Percentiles rank a stretch among this genome's conserved stretches.
phyloP scores from a whole-genome alignment of 2,113 vertebrate genomes.

The Caranx ignobilis region DNA sequence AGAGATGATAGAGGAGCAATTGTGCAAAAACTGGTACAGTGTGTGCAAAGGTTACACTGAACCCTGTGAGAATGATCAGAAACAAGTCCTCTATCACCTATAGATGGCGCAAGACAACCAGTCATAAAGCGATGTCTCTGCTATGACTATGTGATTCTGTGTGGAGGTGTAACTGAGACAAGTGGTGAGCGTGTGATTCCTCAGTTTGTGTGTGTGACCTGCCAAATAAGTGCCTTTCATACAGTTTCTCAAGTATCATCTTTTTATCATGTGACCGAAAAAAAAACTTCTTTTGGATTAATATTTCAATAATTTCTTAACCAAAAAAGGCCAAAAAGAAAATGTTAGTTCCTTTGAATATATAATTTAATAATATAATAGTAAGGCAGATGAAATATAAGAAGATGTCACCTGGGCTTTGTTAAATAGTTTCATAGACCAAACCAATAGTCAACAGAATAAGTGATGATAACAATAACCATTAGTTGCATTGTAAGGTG shows the following conservation, averaged over 20 bases:
- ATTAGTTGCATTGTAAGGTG: not conserved
- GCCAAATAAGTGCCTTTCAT: constrained; percentile 1
- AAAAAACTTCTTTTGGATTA: not conserved
- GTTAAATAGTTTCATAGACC: not conserved
- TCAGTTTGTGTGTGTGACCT: not conserved
- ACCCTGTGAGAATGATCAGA: not conserved
- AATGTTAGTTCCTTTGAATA: not conserved
- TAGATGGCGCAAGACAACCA: constrained; percentile 76
- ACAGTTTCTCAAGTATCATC: constrained; percentile 7
- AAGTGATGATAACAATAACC: not conserved
- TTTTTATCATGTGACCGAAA: not conserved
- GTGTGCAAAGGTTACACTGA: not conserved
- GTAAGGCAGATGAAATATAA: not conserved
- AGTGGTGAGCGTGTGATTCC: not conserved
- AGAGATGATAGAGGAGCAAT: not conserved
- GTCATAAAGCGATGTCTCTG: not conserved
- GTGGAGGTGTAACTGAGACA: not conserved
- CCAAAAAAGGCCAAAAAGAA: not conserved
- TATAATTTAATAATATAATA: not conserved
- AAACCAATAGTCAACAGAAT: not conserved
- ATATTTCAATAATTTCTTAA: not conserved
- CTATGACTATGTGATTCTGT: not conserved
- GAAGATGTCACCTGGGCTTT: not conserved
- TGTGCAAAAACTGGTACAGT: not conserved
- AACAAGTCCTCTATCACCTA: constrained; percentile 37